phyloP scores from a whole-genome alignment of 2,113 vertebrate genomes.

The Calonectris borealis region DNA sequence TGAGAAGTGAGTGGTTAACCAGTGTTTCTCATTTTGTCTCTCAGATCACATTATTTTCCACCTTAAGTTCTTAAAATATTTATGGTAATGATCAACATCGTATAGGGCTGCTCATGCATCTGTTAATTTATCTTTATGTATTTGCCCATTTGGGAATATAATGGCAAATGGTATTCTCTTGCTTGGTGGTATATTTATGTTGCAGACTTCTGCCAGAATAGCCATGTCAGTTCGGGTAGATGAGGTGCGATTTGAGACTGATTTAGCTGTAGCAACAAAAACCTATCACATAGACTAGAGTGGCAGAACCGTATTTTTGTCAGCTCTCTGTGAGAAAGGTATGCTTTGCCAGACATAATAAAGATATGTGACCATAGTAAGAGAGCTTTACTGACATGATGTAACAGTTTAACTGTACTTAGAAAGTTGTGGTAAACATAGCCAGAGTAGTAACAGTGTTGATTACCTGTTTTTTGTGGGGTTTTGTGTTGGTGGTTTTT shows the following conservation, averaged over 20 bases:
- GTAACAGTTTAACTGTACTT: neutral
- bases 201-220: neutral
- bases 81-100: neutral
- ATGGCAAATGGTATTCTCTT: neutral
- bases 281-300: fast-evolving
- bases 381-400: neutral
- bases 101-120: neutral
- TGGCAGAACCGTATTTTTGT: neutral
- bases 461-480: neutral
- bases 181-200: neutral
- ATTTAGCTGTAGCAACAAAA: neutral
- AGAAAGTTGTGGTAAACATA: neutral
- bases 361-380: neutral
- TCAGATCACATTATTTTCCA: neutral
- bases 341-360: neutral
- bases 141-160: neutral
- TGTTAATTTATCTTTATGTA: neutral
- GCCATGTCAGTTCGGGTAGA: neutral
- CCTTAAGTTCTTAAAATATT: neutral
- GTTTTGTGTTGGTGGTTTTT: neutral
- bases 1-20: neutral
- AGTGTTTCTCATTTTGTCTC: neutral
- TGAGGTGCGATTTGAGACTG: neutral
- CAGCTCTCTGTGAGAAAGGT: neutral
- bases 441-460: neutral